Evolutionary conservation across 2,888 invertebrate genomes (phyloP).

Genomic region (Abrostola tripartita): DNA sequence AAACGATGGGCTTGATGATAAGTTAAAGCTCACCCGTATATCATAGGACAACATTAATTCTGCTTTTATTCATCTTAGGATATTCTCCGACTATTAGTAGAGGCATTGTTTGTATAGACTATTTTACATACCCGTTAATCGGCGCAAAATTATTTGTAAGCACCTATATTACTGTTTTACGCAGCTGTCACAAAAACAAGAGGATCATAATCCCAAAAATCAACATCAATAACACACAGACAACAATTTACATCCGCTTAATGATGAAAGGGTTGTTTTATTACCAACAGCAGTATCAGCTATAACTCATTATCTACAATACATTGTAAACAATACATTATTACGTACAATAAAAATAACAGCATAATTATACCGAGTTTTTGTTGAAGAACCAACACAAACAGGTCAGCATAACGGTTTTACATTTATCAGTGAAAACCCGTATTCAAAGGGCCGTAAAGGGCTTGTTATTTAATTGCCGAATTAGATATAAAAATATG

Average conservation of each 20-base stretch:
- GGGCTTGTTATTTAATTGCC: slow-evolving; percentile 58
- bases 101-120: too few species aligned
- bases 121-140: too few species aligned
- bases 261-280: slow-evolving; percentile 45
- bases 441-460: slow-evolving; percentile 31
- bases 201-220: background rate
- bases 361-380: slow-evolving; percentile 48
- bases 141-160: too few species aligned
- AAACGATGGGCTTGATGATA: too few species aligned
- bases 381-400: slow-evolving; percentile 31
- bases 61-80: too few species aligned
- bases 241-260: slow-evolving; percentile 35
- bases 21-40: too few species aligned
- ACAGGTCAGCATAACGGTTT: slow-evolving; percentile 20
- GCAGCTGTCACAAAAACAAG: background rate
- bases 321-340: slow-evolving; percentile 47
- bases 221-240: slow-evolving; percentile 8
- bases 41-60: too few species aligned
- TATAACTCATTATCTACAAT: slow-evolving; percentile 30
- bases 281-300: slow-evolving; percentile 18
- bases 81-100: too few species aligned
- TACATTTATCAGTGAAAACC: slow-evolving; percentile 34
- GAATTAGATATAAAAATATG: slow-evolving; percentile 59
- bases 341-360: slow-evolving; percentile 48
- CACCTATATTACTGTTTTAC: background rate